These are phyloP conservation scores for Carcharodon carcharias DNA, from an alignment of 2,797 vertebrate species.

Conservation along the genomic window DNA sequence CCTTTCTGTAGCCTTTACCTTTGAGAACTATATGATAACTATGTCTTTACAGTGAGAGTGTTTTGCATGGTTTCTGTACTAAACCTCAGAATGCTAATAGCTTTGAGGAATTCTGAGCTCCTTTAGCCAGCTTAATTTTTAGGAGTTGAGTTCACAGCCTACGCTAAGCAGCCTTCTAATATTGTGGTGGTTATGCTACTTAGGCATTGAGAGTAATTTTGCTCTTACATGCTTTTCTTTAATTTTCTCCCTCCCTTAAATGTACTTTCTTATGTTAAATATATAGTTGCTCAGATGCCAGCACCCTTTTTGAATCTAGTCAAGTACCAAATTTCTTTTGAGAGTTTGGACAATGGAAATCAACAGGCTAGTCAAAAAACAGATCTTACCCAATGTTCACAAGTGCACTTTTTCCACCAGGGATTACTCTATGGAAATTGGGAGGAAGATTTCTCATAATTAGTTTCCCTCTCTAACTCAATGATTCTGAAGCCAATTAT, in stretches of 20 bases:
- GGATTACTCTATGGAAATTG: background rate
- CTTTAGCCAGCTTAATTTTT: background rate
- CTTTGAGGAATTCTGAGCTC: background rate
- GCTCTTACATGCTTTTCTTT: background rate
- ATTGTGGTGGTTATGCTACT: background rate
- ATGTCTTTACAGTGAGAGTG: background rate
- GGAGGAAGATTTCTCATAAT: background rate
- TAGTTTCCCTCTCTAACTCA: too few relatives aligned
- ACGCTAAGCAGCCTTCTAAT: background rate
- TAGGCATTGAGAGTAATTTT: background rate
- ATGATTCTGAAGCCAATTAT: too few relatives aligned
- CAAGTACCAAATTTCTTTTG: background rate
- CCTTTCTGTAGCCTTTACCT: background rate
- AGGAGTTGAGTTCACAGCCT: background rate
- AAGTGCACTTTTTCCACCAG: background rate
- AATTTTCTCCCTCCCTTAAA: background rate
- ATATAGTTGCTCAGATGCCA: background rate
- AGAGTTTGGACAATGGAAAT: background rate
- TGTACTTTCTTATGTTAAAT: background rate
- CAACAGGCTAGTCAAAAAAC: background rate
- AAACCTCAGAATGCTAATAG: slow-evolving; percentile 2
- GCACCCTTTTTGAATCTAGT: background rate
- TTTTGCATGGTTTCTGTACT: background rate
- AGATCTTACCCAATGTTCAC: background rate
- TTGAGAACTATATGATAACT: background rate